Evolutionary conservation across 2,888 invertebrate genomes (phyloP).

Genomic region (Diachrysia chrysitis): DNA sequence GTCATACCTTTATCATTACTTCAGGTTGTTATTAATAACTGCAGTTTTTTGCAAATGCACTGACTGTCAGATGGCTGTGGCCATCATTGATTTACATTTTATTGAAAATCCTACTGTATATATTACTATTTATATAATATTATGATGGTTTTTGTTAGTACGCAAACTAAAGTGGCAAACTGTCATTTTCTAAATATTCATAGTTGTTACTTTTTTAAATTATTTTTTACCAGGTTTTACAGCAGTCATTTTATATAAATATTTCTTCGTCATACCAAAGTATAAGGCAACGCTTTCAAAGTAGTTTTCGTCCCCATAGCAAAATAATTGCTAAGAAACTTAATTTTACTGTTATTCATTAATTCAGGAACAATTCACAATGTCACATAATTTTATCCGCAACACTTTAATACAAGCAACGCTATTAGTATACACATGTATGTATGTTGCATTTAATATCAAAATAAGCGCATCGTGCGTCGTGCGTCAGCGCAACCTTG

Average conservation of each 20-base stretch:
- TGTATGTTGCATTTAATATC: conserved; percentile 48
- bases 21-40: conserved; percentile 44
- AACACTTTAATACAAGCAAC: conserved; percentile 39
- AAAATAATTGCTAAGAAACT: too few relatives aligned
- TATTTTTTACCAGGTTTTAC: too few relatives aligned
- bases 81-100: background rate
- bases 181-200: too few relatives aligned
- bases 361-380: conserved; percentile 37
- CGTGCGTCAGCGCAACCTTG: conserved; percentile 68
- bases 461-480: conserved; percentile 59
- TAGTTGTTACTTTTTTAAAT: too few relatives aligned
- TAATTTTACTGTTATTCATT: conserved; percentile 32
- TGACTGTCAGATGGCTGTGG: background rate
- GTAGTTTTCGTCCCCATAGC: too few relatives aligned
- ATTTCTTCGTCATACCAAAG: too few relatives aligned
- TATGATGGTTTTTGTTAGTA: too few relatives aligned
- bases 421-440: conserved; percentile 15
- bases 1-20: conserved; percentile 40
- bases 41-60: conserved; percentile 32
- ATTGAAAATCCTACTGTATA: background rate
- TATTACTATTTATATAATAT: too few relatives aligned
- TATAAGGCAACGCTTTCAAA: too few relatives aligned
- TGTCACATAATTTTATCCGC: conserved; percentile 49
- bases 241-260: too few relatives aligned
- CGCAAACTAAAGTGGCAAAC: too few relatives aligned